Base-by-base conservation (phyloP, 1,140 invertebrate species). In the Brachionus asplanchnoidis region DNA sequence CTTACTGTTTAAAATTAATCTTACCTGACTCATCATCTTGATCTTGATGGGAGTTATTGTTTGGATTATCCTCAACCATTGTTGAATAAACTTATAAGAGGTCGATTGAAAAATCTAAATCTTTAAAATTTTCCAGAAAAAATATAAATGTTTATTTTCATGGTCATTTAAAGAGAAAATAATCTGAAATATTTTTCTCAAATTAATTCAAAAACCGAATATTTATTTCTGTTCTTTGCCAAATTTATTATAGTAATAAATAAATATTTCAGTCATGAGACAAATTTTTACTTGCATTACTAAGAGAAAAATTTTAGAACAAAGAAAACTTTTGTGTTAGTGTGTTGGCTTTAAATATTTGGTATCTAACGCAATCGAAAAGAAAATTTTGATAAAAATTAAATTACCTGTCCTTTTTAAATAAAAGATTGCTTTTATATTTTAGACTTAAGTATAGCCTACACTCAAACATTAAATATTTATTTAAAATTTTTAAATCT, bases 41-140 rank as follows among this genome's bases (percentile, higher is more conserved):
- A 12, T 77, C 42, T 42, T 75, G 32, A 28, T 77, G 23, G 20
- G 46, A 28, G 14, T 46, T 46, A 26, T 77, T 46, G 20, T 14
- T 77, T 50, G 73, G 73, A 50, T 77, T 77, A 12, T 28, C 73
- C 46, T 77, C 73, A 3, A 77, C 73, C 73, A 77, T 77, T 77
- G 12, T 77, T 50, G 8, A 11, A 40, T 46, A 73, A 42, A 17
- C 1, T 42, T 73, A 68, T 17, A 32, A 68, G 26, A 68, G 32
- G 5, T 36, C 6, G 9, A 68, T 23, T 68, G 5, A 68, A 68
- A 68, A 32, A 68, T 36, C 20, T 5, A 28, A n/a, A 14, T 23
- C 9, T 23, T 23, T 0, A 68, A 68, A 23, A 32, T 28, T 14
- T 8, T 23, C 1, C 5, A 8, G 23, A 26, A 26, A 26, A 26